Base-by-base conservation (phyloP, 1,140 invertebrate genomes). In the Orussus abietinus region DNA sequence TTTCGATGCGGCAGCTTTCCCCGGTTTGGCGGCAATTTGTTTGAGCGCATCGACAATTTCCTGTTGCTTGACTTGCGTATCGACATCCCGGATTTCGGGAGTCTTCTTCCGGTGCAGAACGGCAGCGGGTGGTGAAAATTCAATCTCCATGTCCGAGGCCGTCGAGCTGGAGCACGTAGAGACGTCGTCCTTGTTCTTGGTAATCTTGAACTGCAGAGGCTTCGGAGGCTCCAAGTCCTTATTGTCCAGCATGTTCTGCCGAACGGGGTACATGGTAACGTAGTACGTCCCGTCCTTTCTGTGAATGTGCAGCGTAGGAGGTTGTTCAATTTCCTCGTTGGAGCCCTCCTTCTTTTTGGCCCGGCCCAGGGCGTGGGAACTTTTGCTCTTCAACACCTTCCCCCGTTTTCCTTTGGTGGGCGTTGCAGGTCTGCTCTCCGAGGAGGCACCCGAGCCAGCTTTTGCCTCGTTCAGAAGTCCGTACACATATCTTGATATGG, bases 401-500 rank as follows among this genome's bases (percentile, higher is more conserved):
- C 15, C 21, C 34, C 31, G 39, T 15, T 42, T 45, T 7, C 42
- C 37, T 13, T 38, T 45, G 9, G 25, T 30, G 15, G 46, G 30
- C 4, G 46, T 38, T 19, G 11, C 10, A n/a, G 25, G 45, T 12
- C 4, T 42, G 20, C 1, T 12, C 19, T 25, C 20, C 34, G 13
- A 9, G n/a, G 20, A 33, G 17, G 25, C 35, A n/a, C 1, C 11
- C 3, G 38, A 38, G 19, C 28, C 43, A 0, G 22, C 17, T 36
- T 46, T 53, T 1, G 46, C 46, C 9, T 32, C 7, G 21, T 42
- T 32, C 30, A 53, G 28, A 3, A 35, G 20, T 2, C 39, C 20
- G 41, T 45, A 49, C 12, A 49, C 33, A 13, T 25, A 35, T 29
- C 34, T 38, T 4, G 45, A 45, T 34, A 53, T 53, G 0, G 50